A percentile compares a stretch with the other conserved stretches of the same genome.
Evolutionary conservation across 1,140 invertebrate species (phyloP).

Genomic region (Macrostomum lignano): DNA sequence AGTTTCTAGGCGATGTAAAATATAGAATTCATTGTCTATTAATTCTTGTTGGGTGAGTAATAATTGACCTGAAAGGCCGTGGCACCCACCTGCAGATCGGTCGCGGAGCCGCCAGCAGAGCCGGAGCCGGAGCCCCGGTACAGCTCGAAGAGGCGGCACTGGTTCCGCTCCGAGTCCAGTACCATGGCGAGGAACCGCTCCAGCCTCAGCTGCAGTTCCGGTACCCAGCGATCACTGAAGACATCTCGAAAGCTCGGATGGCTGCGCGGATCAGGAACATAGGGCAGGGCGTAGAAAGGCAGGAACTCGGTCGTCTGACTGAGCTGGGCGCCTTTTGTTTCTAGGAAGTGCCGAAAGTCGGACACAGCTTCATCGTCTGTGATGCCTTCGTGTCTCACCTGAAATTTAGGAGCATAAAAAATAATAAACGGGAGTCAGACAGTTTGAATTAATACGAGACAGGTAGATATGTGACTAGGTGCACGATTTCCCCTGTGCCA

Average conservation of each 20-base stretch:
- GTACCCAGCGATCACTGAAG: constrained; percentile 29
- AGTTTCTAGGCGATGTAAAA: too few relatives aligned
- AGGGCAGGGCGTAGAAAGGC: constrained; percentile 34
- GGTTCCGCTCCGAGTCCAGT: constrained; percentile 13
- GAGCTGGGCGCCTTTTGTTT: constrained; percentile 29
- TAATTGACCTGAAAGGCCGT: neutral
- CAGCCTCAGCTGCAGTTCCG: constrained; percentile 18
- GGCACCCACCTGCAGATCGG: neutral
- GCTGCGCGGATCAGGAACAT: constrained; percentile 30
- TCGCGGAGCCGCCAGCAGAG: constrained; percentile 9
- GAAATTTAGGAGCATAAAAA: constrained; percentile 9
- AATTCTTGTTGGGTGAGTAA: too few relatives aligned
- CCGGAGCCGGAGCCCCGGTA: too few relatives aligned
- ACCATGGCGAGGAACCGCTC: constrained; percentile 20
- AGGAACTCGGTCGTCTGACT: constrained; percentile 33
- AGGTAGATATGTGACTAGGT: too few relatives aligned
- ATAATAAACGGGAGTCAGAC: constrained; percentile 6
- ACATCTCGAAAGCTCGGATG: constrained; percentile 33
- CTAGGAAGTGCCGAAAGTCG: constrained; percentile 31
- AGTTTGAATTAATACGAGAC: too few relatives aligned
- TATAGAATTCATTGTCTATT: too few relatives aligned
- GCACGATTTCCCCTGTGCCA: too few relatives aligned
- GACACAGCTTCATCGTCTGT: constrained; percentile 17
- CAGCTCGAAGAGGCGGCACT: constrained; percentile 20
- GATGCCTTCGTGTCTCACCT: constrained; percentile 13